phyloP scores from a whole-genome alignment of 1,140 invertebrate species.

The Neodiprion lecontei region DNA sequence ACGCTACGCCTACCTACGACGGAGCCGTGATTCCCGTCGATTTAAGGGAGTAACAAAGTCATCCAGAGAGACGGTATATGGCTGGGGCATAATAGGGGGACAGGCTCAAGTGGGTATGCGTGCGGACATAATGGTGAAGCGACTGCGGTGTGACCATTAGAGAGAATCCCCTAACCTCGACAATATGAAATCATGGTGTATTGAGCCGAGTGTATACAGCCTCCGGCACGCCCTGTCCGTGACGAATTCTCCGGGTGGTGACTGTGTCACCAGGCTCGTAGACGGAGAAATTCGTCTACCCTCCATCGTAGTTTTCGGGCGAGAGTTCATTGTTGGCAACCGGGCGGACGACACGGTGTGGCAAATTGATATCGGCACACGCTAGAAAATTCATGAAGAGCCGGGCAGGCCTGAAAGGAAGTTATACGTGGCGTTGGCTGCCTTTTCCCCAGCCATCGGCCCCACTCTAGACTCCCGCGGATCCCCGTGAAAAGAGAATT shows the following conservation, averaged over 20 bases:
- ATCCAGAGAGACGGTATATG: too few species aligned
- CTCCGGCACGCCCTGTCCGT: slow-evolving; percentile 34
- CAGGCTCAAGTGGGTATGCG: neutral
- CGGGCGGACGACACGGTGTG: slow-evolving; percentile 29
- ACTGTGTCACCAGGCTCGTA: neutral
- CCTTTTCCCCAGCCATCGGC: neutral
- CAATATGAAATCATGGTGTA: slow-evolving; percentile 58
- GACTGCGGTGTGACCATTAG: slow-evolving; percentile 12
- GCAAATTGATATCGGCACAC: slow-evolving; percentile 43
- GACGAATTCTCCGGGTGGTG: slow-evolving; percentile 44
- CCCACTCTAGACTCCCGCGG: neutral
- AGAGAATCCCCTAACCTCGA: slow-evolving; percentile 37
- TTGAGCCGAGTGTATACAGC: slow-evolving; percentile 39
- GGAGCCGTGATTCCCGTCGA: too few species aligned
- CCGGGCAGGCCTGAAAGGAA: slow-evolving; percentile 17
- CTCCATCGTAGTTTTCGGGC: slow-evolving; percentile 25
- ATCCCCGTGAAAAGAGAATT: slow-evolving; percentile 14
- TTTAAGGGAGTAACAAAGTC: too few species aligned
- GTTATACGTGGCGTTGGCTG: slow-evolving; percentile 6
- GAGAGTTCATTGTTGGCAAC: slow-evolving; percentile 31
- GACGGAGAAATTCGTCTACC: neutral
- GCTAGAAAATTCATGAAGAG: slow-evolving; percentile 32
- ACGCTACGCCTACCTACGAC: too few species aligned
- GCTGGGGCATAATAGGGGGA: neutral
- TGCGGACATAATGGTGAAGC: neutral